Conservation (phyloP, 2,113 vertebrate genomes). For the Pygoscelis adeliae region DNA sequence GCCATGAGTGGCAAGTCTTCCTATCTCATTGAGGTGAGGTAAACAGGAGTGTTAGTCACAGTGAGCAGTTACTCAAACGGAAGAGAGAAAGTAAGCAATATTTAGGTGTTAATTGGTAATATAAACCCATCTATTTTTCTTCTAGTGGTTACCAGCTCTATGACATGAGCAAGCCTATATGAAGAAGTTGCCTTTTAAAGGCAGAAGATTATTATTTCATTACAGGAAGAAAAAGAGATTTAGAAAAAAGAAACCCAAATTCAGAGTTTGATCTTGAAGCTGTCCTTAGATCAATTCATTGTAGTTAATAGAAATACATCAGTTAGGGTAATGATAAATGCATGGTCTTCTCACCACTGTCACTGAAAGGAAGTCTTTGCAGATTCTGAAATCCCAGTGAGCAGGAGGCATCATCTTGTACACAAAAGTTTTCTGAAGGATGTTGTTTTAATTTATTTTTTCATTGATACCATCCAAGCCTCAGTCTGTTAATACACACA, state of each 20-base stretch:
- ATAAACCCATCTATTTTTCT: neutral
- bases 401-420: neutral
- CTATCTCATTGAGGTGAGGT: neutral
- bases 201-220: neutral
- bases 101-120: conserved; percentile 9
- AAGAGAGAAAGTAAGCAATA: neutral
- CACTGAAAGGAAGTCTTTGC: neutral
- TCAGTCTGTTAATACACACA: neutral
- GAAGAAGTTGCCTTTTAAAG: neutral
- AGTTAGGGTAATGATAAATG: neutral
- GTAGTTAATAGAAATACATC: neutral
- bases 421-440: neutral
- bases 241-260: neutral
- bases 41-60: neutral
- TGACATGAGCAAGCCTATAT: neutral
- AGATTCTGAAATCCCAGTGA: neutral
- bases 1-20: neutral
- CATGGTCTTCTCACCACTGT: neutral
- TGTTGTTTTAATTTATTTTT: neutral
- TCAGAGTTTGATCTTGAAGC: neutral
- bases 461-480: neutral
- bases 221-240: neutral
- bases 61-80: neutral
- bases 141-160: neutral
- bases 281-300: neutral